Evolutionary conservation across 1,140 invertebrate genomes (phyloP), one percentile per base, ranked within the genome.

Genomic region (Drosophila mojavensis): DNA sequence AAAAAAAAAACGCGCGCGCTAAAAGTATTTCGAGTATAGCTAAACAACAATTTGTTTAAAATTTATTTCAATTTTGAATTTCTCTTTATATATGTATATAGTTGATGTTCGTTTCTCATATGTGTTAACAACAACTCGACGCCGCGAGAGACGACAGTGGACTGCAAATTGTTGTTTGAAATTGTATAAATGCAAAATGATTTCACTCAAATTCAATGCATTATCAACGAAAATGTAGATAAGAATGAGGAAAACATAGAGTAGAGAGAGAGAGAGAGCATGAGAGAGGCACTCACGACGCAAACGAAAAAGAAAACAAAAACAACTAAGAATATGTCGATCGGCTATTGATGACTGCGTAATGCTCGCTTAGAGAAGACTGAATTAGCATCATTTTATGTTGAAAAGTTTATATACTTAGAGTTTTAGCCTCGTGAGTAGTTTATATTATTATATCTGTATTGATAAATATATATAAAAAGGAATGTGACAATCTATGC

Each of bases 251-350:
- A 68, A 58, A 51, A 13, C 45, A 24, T 6, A 20, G 41, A 48
- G 28, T 24, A 47, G 15, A 50, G 36, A n/a, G 11, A 36, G 3
- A 45, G 24, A 24, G 39, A 50, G 20, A 13, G 24, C 30, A 13
- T 3, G 15, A 41, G 28, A 47, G 39, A 28, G 5, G 26, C 24
- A 63, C 54, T 56, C 51, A 28, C 50, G 51, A 56, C 10, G 58
- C 61, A 74, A 61, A 61, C 61, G 51, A 69, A 61, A 61, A 61
- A 50, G 51, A 69, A 61, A 73, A 48, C 45, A 53, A 63, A 53
- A 66, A 55, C 28, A 17, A 11, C 15, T 33, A n/a, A 1, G 13
- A n/a, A 45, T 6, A 45, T 7, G 33, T 9, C 6, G 33, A 36
- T 39, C 10, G 36, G 11, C 10, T 7, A 13, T 39, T 3, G 3